Base-by-base conservation (phyloP, 2,888 invertebrate genomes). In the Campoletis raptor region DNA sequence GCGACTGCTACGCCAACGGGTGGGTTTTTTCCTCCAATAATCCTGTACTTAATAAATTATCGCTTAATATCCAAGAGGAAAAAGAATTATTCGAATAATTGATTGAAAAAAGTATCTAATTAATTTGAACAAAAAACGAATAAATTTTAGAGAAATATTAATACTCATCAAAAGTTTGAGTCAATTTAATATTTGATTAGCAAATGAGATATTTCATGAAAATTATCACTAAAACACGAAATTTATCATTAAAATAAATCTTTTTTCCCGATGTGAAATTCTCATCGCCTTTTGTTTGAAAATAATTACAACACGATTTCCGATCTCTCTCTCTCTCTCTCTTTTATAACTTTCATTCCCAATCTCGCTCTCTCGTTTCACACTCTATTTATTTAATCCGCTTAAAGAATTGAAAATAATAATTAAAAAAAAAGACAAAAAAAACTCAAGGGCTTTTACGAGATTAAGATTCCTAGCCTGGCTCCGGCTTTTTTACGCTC, bases 1-100 rank as follows among this genome's bases (percentile, higher is more conserved):
- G 98, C 95, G 98, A 98, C 95, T 96, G 96, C 95, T 96, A 96
- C 95, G 96, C 97, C 94, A 97, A 97, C 95, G 97, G 97, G 97
- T 97, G 96, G 96, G 96, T 95, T 94, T 85, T 79, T 76, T 45
- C 37, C 57, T 30, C 57, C 54, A 70, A 81, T 87, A 79, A 80
- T 81, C 85, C 61, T 66, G 81, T 79, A 87, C 85, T 83, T 66
- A 74, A 84, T 54, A 66, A 79, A 72, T 36, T 40, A 80, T 52
- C 24, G 66, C 52, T 64, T 52, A 21, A 74, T 21, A 52, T 24
- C 10, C 52, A 42, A 10, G 40, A 78, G 67, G 52, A 52, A 74
- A 70, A 79, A 79, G 12, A 12, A 40, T 61, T 61, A 61, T 61
- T 61, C 5, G 30, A 61, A 24, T 5, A 61, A 61, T 30, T 61